Conservation (phyloP, 2,113 vertebrate species). For the Blennius ocellaris region DNA sequence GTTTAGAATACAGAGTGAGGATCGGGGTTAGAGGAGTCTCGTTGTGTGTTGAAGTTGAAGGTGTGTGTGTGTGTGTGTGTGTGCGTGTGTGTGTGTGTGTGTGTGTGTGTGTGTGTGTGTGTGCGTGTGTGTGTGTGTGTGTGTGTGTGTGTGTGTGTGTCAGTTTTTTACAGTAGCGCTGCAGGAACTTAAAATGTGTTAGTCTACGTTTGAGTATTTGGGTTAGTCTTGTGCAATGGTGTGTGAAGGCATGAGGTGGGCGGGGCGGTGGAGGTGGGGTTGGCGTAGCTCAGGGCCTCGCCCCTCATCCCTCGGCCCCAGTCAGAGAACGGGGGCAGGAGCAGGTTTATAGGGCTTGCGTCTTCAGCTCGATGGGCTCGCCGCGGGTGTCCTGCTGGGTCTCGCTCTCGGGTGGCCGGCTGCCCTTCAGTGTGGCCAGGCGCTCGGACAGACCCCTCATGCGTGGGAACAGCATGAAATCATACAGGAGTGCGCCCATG, state of each 20-base stretch:
- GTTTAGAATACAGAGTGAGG: slow-evolving; percentile 57
- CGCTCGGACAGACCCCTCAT: slow-evolving; percentile 90
- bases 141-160: slow-evolving; percentile 37
- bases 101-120: slow-evolving; percentile 37
- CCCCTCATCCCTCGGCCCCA: slow-evolving; percentile 56
- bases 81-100: slow-evolving; percentile 36
- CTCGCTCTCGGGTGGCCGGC: slow-evolving; percentile 82
- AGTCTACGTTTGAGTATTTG: slow-evolving; percentile 45
- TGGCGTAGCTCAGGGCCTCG: slow-evolving; percentile 61
- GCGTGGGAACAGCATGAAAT: slow-evolving; percentile 93
- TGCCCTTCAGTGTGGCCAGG: slow-evolving; percentile 91
- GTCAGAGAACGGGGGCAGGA: slow-evolving; percentile 37
- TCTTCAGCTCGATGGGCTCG: slow-evolving; percentile 92
- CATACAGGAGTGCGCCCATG: slow-evolving; percentile 89
- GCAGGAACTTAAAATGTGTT: slow-evolving; percentile 26
- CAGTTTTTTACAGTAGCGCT: slow-evolving; percentile 36
- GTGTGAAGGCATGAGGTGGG: slow-evolving; percentile 46
- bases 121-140: slow-evolving; percentile 55
- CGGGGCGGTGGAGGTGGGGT: slow-evolving; percentile 48
- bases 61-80: slow-evolving; percentile 51
- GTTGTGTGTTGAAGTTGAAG: slow-evolving; percentile 63
- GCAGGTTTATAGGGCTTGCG: slow-evolving; percentile 88
- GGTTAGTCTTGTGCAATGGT: slow-evolving; percentile 54
- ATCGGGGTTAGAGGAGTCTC: slow-evolving; percentile 50
- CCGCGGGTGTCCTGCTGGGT: slow-evolving; percentile 85